These are phyloP conservation scores for Pasiphila rectangulata DNA, from an alignment of 2,888 invertebrate genomes.

Conservation along the genomic window DNA sequence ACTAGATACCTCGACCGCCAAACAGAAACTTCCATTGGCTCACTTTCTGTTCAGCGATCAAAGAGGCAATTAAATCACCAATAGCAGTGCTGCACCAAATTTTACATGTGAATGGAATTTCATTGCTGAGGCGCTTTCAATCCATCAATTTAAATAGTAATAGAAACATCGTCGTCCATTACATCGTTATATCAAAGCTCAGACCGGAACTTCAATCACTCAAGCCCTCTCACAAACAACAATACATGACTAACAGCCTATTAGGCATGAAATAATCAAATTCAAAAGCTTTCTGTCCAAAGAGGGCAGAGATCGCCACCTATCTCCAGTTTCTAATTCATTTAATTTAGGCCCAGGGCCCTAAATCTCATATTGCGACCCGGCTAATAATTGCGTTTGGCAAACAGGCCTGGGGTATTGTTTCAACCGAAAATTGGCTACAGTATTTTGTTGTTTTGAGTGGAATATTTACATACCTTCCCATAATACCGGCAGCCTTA, in stretches of 20 bases:
- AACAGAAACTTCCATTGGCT: no score
- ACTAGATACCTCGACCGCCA: no score
- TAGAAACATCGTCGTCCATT: no score
- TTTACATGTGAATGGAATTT: no score
- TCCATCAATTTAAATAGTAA: no score
- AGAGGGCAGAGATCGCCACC: constrained; percentile 44
- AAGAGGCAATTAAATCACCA: no score
- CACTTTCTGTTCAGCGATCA: no score
- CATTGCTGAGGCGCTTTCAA: no score
- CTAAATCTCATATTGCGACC: constrained; percentile 78
- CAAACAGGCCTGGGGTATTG: constrained; percentile 46
- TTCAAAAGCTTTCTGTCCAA: constrained; percentile 31
- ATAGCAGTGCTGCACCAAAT: no score
- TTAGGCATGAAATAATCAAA: constrained; percentile 20
- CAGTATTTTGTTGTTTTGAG: not conserved
- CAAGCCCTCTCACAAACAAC: constrained; percentile 3
- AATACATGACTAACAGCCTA: constrained; percentile 10
- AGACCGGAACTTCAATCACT: not conserved
- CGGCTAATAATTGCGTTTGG: constrained; percentile 73
- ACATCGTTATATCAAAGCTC: no score
- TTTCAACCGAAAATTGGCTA: constrained; percentile 17
- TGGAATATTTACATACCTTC: not conserved
- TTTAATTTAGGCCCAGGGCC: constrained; percentile 62
- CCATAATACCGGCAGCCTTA: no score
- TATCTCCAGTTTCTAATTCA: constrained; percentile 68